phyloP scores from a whole-genome alignment of 2,797 vertebrate genomes.

The Poliocrania exsul region DNA sequence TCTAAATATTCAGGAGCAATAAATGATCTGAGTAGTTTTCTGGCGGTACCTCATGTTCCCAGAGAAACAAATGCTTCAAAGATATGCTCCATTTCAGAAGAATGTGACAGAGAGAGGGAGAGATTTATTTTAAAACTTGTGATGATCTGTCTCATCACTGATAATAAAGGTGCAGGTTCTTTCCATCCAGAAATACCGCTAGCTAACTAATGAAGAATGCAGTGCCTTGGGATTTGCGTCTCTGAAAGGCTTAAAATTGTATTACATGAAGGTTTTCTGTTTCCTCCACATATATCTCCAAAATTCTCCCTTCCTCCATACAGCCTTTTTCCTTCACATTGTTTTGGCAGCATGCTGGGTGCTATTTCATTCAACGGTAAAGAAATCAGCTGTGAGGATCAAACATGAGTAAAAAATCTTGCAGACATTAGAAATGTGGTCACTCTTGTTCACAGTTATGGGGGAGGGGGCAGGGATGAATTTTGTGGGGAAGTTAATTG shows the following conservation, averaged over 20 bases:
- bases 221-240: neutral
- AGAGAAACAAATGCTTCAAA: conserved; percentile 48
- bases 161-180: neutral
- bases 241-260: neutral
- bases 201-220: neutral
- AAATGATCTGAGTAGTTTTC: conserved; percentile 69
- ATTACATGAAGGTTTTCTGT: neutral
- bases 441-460: neutral
- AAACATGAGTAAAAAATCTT: neutral
- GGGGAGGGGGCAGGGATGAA: neutral
- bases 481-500: neutral
- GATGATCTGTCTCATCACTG: conserved; percentile 12
- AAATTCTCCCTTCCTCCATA: neutral
- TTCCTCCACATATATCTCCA: neutral
- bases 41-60: conserved; percentile 66
- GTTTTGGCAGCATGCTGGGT: neutral
- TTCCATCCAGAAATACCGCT: neutral
- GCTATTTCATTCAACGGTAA: neutral
- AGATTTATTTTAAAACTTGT: conserved; percentile 39
- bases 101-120: conserved; percentile 57
- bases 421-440: neutral
- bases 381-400: neutral
- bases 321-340: neutral
- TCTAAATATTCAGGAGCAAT: conserved; percentile 71
- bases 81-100: conserved; percentile 66